A percentile compares a stretch with the other conserved stretches of the same genome.
Evolutionary conservation across 2,113 vertebrate species (phyloP).

Genomic region (Anguilla japonica): DNA sequence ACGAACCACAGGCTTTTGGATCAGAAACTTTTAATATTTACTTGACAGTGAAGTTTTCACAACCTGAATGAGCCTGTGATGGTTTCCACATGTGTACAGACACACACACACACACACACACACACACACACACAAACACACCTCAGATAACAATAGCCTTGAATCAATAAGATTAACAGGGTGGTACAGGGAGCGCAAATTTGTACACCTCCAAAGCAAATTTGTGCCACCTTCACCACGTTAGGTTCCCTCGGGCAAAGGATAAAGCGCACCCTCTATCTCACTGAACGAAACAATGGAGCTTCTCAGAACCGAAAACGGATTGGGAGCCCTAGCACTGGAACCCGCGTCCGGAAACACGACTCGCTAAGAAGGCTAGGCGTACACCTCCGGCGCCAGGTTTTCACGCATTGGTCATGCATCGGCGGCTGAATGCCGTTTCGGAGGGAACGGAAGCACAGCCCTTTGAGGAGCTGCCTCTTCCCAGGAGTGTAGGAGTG

Average conservation of each 20-base stretch:
- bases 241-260: slow-evolving; percentile 62
- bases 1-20: background rate
- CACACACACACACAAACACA: background rate
- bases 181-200: slow-evolving; percentile 54
- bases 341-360: slow-evolving; percentile 76
- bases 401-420: slow-evolving; percentile 60
- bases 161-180: slow-evolving; percentile 53
- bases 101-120: background rate
- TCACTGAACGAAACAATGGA: slow-evolving; percentile 67
- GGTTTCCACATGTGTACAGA: background rate
- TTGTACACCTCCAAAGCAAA: slow-evolving; percentile 56
- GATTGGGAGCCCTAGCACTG: slow-evolving; percentile 68
- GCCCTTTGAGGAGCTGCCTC: slow-evolving; percentile 54
- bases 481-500: slow-evolving; percentile 65
- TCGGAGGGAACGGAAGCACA: slow-evolving; percentile 60
- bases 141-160: slow-evolving; percentile 34
- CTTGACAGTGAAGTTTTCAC: background rate
- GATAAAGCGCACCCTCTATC: slow-evolving; percentile 68
- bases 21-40: background rate
- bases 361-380: slow-evolving; percentile 75
- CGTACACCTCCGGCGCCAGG: slow-evolving; percentile 69
- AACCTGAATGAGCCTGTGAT: background rate
- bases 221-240: slow-evolving; percentile 63
- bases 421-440: slow-evolving; percentile 51
- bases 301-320: slow-evolving; percentile 65